Evolutionary conservation across 1,140 invertebrate genomes (phyloP).

Genomic region (Aradophagus sp.): DNA sequence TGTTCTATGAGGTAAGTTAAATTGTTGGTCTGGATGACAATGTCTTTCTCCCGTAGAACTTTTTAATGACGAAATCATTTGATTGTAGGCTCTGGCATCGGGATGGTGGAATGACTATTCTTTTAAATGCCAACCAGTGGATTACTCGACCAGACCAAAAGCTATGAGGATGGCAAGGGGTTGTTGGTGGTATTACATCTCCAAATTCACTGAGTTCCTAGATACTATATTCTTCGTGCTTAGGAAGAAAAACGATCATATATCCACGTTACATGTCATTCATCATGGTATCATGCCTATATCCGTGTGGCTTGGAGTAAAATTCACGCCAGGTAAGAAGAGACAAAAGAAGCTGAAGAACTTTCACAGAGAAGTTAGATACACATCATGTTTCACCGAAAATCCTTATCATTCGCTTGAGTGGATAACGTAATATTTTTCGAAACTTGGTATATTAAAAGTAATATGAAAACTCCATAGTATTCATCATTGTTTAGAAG

Average conservation of each 20-base stretch:
- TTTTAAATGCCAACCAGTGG: conserved; percentile 92
- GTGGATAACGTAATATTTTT: no score
- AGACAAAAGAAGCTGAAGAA: no score
- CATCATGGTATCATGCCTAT: conserved; percentile 95
- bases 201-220: conserved; percentile 90
- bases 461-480: no score
- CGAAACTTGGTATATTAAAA: no score
- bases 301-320: conserved; percentile 94
- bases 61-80: conserved; percentile 5
- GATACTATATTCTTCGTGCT: conserved; percentile 93
- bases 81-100: conserved; percentile 77
- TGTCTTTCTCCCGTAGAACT: not conserved
- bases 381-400: no score
- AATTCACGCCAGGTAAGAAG: conserved; percentile 86
- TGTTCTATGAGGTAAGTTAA: conserved; percentile 86
- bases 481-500: no score
- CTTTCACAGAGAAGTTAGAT: no score
- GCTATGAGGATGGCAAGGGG: conserved; percentile 87
- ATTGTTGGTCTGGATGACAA: not conserved
- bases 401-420: no score
- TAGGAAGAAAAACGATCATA: conserved; percentile 89
- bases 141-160: conserved; percentile 84
- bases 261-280: conserved; percentile 91
- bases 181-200: conserved; percentile 92
- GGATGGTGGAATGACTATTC: conserved; percentile 87